phyloP scores from a whole-genome alignment of 2,113 vertebrate genomes.

The Thalassoma bifasciatum region DNA sequence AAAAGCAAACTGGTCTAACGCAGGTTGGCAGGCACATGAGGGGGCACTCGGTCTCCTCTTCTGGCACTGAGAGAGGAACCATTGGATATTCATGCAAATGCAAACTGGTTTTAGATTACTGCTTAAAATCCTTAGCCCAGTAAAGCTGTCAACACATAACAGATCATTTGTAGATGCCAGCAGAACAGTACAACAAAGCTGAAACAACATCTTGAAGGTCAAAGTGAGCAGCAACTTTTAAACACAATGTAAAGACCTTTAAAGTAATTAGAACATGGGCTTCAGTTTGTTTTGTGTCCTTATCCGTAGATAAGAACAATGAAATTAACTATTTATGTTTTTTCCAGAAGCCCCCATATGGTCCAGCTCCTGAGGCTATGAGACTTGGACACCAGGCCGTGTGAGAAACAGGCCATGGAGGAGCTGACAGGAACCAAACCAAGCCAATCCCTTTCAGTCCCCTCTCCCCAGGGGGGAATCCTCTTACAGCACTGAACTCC shows the following conservation, averaged over 20 bases:
- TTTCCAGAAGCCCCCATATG: slow-evolving; percentile 48
- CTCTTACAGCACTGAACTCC: slow-evolving; percentile 70
- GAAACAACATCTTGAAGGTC: neutral
- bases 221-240: neutral
- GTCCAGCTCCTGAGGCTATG: slow-evolving; percentile 34
- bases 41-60: slow-evolving; percentile 31
- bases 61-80: slow-evolving; percentile 13
- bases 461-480: slow-evolving; percentile 70
- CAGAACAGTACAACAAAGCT: neutral
- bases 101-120: slow-evolving; percentile 31
- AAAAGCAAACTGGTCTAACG: slow-evolving; percentile 56
- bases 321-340: slow-evolving; percentile 62
- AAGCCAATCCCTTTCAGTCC: slow-evolving; percentile 47
- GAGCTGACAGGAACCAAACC: slow-evolving; percentile 43
- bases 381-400: slow-evolving; percentile 42
- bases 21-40: slow-evolving; percentile 39
- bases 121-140: neutral
- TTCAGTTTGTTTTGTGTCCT: slow-evolving; percentile 15
- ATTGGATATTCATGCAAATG: slow-evolving; percentile 61
- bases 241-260: too few relatives aligned
- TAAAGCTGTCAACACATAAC: neutral
- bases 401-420: slow-evolving; percentile 70
- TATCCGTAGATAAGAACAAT: slow-evolving; percentile 3
- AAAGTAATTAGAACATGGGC: neutral
- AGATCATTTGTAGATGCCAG: neutral